phyloP scores from a whole-genome alignment of 2,888 invertebrate genomes.

The Rhodophaea formosa region DNA sequence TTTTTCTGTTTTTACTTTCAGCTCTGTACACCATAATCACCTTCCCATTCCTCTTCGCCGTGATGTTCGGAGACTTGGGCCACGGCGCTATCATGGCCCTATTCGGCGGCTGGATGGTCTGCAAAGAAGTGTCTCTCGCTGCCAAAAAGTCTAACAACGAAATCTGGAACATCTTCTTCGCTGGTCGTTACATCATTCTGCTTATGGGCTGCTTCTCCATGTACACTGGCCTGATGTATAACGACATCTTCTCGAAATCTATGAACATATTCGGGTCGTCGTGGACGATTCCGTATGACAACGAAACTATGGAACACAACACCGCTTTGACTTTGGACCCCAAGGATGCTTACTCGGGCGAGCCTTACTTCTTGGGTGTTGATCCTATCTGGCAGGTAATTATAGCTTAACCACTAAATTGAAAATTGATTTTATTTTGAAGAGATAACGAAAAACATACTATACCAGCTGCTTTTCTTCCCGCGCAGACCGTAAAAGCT shows the following conservation, averaged over 20 bases:
- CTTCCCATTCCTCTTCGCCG: conserved; percentile 96
- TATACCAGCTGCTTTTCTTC: no score
- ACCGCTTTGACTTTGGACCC: conserved; percentile 85
- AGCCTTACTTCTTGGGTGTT: conserved; percentile 94
- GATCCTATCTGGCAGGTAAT: conserved; percentile 88
- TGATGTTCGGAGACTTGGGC: conserved; percentile 98
- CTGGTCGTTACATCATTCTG: conserved; percentile 97
- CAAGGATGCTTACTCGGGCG: conserved; percentile 72
- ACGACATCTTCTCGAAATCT: conserved; percentile 98
- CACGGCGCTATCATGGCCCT: conserved; percentile 92
- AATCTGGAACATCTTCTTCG: conserved; percentile 99
- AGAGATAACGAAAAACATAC: no score
- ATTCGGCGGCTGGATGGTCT: conserved; percentile 90
- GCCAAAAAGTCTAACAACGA: conserved; percentile 87
- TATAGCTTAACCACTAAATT: background rate
- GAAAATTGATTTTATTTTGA: no score
- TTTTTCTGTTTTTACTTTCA: conserved; percentile 69
- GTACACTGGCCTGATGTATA: conserved; percentile 98
- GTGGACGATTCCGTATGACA: conserved; percentile 85
- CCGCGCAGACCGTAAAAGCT: no score
- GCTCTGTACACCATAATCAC: conserved; percentile 93
- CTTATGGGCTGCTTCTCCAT: conserved; percentile 99
- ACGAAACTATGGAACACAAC: conserved; percentile 68
- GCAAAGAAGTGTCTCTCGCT: conserved; percentile 88
- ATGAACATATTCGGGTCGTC: conserved; percentile 96